Evolutionary conservation across 2,888 invertebrate species (phyloP).

Genomic region (Netelia fuscicornis): DNA sequence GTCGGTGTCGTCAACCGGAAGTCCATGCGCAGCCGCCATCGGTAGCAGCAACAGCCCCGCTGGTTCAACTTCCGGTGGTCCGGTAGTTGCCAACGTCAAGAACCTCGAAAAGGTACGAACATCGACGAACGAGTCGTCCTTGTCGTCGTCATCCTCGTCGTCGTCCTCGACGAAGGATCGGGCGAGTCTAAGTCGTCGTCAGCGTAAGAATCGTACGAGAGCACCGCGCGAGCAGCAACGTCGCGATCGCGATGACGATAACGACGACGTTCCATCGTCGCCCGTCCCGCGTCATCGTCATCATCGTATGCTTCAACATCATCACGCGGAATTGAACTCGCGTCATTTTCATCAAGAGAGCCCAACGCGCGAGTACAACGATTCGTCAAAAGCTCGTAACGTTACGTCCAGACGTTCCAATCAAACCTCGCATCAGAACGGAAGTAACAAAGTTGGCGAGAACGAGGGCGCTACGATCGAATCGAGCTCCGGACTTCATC

Average conservation of each 20-base stretch:
- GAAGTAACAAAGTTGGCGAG: constrained; percentile 9
- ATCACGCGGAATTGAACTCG: constrained; percentile 46
- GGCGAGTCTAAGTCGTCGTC: constrained; percentile 86
- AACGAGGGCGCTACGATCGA: background rate
- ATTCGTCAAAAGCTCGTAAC: background rate
- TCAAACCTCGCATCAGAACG: background rate
- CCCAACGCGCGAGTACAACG: constrained; percentile 16
- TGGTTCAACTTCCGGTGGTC: background rate
- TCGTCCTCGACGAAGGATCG: constrained; percentile 84
- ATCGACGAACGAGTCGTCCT: constrained; percentile 76
- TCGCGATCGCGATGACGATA: constrained; percentile 69
- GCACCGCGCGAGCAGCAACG: constrained; percentile 74
- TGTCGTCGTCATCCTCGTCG: constrained; percentile 84
- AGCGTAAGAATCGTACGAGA: constrained; percentile 85
- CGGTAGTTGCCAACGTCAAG: background rate
- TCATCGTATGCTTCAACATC: constrained; percentile 63
- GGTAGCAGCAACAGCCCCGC: background rate
- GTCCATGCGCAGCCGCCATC: constrained; percentile 32
- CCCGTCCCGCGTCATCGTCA: constrained; percentile 38
- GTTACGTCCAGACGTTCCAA: background rate
- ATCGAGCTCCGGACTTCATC: background rate
- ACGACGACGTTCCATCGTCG: constrained; percentile 65
- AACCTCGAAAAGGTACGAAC: constrained; percentile 64
- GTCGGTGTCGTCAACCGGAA: constrained; percentile 16
- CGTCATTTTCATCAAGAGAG: constrained; percentile 42